phyloP scores from a whole-genome alignment of 2,888 invertebrate genomes.

The Labia minor region DNA sequence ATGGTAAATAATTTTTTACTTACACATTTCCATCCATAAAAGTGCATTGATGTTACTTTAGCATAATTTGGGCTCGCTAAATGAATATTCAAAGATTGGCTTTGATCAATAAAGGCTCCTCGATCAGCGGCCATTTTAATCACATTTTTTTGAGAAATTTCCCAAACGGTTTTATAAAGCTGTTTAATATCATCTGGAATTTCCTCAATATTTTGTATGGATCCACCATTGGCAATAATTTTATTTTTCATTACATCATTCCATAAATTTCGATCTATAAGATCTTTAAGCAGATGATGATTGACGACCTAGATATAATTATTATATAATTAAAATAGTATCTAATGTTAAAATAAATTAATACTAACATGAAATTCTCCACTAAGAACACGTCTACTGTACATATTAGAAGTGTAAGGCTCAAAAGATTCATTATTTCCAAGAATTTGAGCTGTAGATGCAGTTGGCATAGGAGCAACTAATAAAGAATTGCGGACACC shows the following conservation, averaged over 20 bases:
- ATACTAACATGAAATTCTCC: slow-evolving; percentile 46
- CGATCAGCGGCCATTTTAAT: slow-evolving; percentile 51
- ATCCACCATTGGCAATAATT: slow-evolving; percentile 46
- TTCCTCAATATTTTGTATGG: slow-evolving; percentile 41
- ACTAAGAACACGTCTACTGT: slow-evolving; percentile 46
- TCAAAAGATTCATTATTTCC: slow-evolving; percentile 56
- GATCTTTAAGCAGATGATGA: slow-evolving; percentile 48
- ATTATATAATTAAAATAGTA: too few relatives aligned
- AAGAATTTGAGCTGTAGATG: slow-evolving; percentile 53
- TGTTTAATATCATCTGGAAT: slow-evolving; percentile 43
- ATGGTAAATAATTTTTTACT: slow-evolving; percentile 20
- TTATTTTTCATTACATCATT: slow-evolving; percentile 46
- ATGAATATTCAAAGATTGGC: slow-evolving; percentile 52
- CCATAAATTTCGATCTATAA: slow-evolving; percentile 47
- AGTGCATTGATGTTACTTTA: slow-evolving; percentile 53
- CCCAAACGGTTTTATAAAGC: slow-evolving; percentile 49
- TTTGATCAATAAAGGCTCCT: slow-evolving; percentile 54
- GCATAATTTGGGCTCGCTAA: slow-evolving; percentile 49
- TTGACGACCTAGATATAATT: slow-evolving; percentile 47
- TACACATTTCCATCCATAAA: slow-evolving; percentile 49
- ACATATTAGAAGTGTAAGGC: slow-evolving; percentile 53
- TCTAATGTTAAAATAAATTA: background rate
- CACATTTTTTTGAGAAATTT: slow-evolving; percentile 46
- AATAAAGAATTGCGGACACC: slow-evolving; percentile 50
- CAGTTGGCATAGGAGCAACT: slow-evolving; percentile 54